Conservation (phyloP, 2,888 invertebrate genomes). For the Archips crataeganus region DNA sequence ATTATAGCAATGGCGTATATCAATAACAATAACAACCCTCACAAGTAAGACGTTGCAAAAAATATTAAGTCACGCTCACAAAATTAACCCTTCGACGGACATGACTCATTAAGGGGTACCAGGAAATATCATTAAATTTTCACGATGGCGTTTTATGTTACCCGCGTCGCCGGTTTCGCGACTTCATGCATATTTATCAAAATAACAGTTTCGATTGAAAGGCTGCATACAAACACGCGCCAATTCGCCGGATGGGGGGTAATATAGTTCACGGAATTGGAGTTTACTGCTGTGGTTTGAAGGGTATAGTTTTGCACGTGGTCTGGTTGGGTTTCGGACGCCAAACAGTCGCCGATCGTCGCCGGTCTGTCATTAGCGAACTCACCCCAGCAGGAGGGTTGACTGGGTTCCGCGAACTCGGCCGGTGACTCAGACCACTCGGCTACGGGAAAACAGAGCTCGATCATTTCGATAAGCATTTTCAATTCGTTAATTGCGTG, state of each 20-base stretch:
- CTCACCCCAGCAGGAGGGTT: conserved; percentile 76
- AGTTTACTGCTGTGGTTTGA: conserved; percentile 73
- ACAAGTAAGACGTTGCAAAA: conserved; percentile 45
- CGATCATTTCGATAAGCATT: conserved; percentile 68
- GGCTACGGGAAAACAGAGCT: conserved; percentile 74
- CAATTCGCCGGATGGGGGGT: conserved; percentile 67
- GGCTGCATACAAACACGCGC: conserved; percentile 84
- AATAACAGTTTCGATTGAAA: conserved; percentile 85
- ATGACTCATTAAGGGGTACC: conserved; percentile 83
- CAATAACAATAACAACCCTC: conserved; percentile 39
- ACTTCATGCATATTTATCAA: conserved; percentile 85
- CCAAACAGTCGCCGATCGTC: conserved; percentile 59
- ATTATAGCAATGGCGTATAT: conserved; percentile 38
- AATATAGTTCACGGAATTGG: conserved; percentile 64
- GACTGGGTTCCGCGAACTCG: conserved; percentile 75
- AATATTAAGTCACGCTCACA: conserved; percentile 74
- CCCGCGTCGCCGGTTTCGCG: conserved; percentile 76
- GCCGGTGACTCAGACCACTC: conserved; percentile 71
- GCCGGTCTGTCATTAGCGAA: conserved; percentile 80
- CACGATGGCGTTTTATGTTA: conserved; percentile 83
- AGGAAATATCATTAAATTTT: conserved; percentile 85
- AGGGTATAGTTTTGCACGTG: conserved; percentile 76
- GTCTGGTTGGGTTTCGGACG: conserved; percentile 64
- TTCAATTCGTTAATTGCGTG: conserved; percentile 65
- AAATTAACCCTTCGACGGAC: conserved; percentile 83